phyloP scores from a whole-genome alignment of 37 sponge, comb jelly and placozoan genomes.

The Cladorhizidae sp. region DNA sequence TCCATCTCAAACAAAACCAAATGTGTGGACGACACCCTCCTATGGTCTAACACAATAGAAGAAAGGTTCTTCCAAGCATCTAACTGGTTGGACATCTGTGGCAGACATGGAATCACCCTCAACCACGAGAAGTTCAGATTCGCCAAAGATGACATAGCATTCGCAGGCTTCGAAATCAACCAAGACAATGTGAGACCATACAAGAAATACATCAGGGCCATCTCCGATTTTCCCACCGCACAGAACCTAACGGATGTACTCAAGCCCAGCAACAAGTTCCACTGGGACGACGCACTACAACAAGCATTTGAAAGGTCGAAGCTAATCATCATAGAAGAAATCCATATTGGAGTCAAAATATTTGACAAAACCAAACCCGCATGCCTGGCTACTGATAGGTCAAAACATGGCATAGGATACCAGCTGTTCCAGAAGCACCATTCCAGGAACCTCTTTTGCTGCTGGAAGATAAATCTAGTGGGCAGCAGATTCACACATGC shows the following conservation, averaged over 20 bases:
- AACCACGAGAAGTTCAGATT: slow-evolving; percentile 45
- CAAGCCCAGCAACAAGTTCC: slow-evolving; percentile 4
- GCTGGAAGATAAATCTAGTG: slow-evolving; percentile 49
- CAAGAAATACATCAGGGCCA: slow-evolving; percentile 54
- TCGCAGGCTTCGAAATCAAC: slow-evolving; percentile 57
- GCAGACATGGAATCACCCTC: slow-evolving; percentile 47
- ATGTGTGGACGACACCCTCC: slow-evolving; percentile 26
- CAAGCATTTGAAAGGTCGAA: slow-evolving; percentile 43
- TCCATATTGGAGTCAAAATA: slow-evolving; percentile 37
- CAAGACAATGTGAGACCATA: slow-evolving; percentile 38
- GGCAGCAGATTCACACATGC: slow-evolving; percentile 59
- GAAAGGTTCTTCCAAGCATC: slow-evolving; percentile 53
- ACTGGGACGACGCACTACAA: slow-evolving; percentile 20
- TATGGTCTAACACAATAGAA: slow-evolving; percentile 52
- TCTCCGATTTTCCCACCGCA: slow-evolving; percentile 38
- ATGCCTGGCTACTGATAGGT: slow-evolving; percentile 45
- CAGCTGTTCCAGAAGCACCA: slow-evolving; percentile 52
- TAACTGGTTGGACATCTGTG: slow-evolving; percentile 51
- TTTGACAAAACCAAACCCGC: slow-evolving; percentile 48
- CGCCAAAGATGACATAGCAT: slow-evolving; percentile 45
- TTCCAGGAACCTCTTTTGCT: slow-evolving; percentile 43
- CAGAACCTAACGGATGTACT: slow-evolving; percentile 39
- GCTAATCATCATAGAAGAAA: slow-evolving; percentile 29
- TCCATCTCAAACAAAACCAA: slow-evolving; percentile 21
- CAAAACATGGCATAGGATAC: slow-evolving; percentile 44